These are phyloP conservation scores for Eristalis pertinax DNA, from an alignment of 2,888 invertebrate species.

Conservation along the genomic window DNA sequence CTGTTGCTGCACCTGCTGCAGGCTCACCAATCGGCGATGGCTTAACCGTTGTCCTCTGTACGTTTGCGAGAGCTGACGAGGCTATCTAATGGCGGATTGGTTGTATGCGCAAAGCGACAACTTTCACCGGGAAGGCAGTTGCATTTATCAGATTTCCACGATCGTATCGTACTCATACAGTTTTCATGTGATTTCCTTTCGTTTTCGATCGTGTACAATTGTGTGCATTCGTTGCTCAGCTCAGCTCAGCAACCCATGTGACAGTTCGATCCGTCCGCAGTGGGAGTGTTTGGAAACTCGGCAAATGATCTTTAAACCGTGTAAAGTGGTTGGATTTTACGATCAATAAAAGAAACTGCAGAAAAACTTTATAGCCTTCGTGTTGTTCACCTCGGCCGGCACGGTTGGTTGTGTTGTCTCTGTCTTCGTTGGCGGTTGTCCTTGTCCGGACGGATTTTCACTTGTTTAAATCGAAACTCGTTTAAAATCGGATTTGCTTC, in stretches of 20 bases:
- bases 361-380: background rate
- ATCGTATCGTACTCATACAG: background rate
- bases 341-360: background rate
- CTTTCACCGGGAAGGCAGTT: conserved; percentile 48
- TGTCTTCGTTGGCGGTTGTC: background rate
- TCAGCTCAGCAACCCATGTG: background rate
- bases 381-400: background rate
- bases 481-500: background rate
- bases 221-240: background rate
- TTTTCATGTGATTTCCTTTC: conserved; percentile 1
- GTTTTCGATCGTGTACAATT: background rate
- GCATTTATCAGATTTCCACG: conserved; percentile 14
- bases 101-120: conserved; percentile 18
- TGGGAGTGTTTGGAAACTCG: background rate
- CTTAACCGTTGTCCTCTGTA: background rate
- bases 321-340: background rate
- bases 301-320: background rate
- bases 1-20: background rate
- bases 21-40: background rate
- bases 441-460: background rate
- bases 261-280: background rate
- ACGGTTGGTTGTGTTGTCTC: background rate
- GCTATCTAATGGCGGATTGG: no score
- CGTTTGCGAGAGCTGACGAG: no score
- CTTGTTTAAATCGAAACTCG: background rate